Base-by-base conservation (phyloP, 2,797 vertebrate genomes). In the Cryptoprocta ferox region DNA sequence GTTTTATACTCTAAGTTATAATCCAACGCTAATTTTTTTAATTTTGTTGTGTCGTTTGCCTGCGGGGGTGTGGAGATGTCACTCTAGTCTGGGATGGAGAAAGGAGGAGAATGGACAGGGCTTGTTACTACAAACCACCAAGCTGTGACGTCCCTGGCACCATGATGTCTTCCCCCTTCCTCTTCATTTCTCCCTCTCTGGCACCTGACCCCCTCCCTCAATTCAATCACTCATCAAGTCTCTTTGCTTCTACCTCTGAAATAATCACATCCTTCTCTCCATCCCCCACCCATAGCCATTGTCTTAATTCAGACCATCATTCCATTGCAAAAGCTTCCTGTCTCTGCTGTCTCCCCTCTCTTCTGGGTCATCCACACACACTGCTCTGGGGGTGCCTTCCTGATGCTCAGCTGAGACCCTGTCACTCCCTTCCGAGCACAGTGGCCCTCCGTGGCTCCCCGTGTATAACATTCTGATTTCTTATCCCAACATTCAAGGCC, bases 111-210 rank as follows among this genome's bases (percentile, higher is more conserved):
- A 15, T 8, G 5, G 3, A 9, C 7, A 45, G 26, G 50, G 6
- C 5, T 32, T 21, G 0, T 3, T 59, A 24, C 19, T 59, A 24
- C 19, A 13, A 45, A 32, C 39, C 50, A n/a, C 1, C 2, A 1
- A n/a, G 28, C 26, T 26, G 2, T 3, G 32, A 15, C 9, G 4
- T 10, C 18, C 11, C 53, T n/a, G 13, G 5, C 6, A 0, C 15
- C n/a, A 6, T 18, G 32, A 13, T 24, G 19, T 35, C 65, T n/a
- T 30, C 6, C 26, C 53, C 12, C 15, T 10, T 3, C 19, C 3
- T 24, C 42, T 32, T n/a, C 37, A 3, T 15, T 18, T 28, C 42
- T 63, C 45, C 2, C 3, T 16, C 26, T 48, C 37, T 37, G 45
- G 35, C 19, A 30, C 32, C 35, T 66, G 7, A 5, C 30, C 7